phyloP scores from a whole-genome alignment of 2,797 vertebrate species.

The Argya squamiceps region DNA sequence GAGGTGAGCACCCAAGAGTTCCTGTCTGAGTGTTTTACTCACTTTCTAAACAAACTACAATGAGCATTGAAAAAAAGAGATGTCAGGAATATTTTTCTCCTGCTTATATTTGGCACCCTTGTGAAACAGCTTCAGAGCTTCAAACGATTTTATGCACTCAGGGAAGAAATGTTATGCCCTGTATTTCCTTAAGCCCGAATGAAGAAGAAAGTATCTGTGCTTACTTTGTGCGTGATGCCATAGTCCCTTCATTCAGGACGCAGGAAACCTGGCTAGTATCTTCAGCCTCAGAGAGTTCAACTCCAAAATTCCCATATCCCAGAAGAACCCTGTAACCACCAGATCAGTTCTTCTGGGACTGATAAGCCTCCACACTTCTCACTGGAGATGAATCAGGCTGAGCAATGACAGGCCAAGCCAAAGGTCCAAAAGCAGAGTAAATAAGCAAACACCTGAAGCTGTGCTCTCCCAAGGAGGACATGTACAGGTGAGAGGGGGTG shows the following conservation, averaged over 20 bases:
- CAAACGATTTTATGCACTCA: not conserved
- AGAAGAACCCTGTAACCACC: not conserved
- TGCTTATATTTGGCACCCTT: not conserved
- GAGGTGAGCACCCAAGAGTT: not conserved
- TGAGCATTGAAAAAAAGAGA: not conserved
- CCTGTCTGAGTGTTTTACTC: not conserved
- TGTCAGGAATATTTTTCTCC: not conserved
- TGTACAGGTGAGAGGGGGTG: not conserved
- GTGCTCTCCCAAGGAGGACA: not conserved
- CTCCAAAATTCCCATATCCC: not conserved
- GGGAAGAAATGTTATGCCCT: not conserved
- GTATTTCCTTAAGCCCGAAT: not conserved
- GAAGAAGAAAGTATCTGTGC: not conserved
- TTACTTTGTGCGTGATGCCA: not conserved
- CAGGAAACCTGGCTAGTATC: not conserved
- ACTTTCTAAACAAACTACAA: not conserved
- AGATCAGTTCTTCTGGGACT: not conserved
- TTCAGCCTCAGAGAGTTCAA: not conserved
- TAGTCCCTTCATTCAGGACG: not conserved
- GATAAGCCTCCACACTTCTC: not conserved
- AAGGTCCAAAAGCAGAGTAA: not conserved
- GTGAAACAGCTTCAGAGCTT: not conserved
- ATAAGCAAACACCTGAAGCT: not conserved
- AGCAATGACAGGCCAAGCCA: not conserved
- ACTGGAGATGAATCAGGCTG: not conserved